Percentiles rank a stretch among this genome's conserved stretches.
phyloP scores from a whole-genome alignment of 2,888 invertebrate genomes.

The Ptilodon capucinus region DNA sequence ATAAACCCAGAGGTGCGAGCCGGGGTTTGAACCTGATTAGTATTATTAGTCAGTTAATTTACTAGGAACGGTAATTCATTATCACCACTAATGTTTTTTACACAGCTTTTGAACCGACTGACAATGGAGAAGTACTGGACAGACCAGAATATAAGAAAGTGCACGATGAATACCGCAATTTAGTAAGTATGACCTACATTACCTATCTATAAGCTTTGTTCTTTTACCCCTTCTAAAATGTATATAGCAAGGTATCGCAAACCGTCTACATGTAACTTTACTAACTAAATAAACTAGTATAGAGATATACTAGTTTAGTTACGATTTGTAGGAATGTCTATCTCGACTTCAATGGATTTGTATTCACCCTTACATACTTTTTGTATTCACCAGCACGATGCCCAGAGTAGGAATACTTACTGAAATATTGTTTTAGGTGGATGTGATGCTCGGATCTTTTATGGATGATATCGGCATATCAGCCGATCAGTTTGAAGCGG shows the following conservation, averaged over 20 bases:
- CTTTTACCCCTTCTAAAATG: background rate
- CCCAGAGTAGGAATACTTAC: too few species aligned
- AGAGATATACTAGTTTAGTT: too few species aligned
- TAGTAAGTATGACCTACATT: slow-evolving; percentile 81
- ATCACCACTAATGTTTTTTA: slow-evolving; percentile 16
- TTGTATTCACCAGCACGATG: too few species aligned
- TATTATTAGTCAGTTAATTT: too few species aligned
- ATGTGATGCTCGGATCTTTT: slow-evolving; percentile 93
- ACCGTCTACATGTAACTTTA: background rate
- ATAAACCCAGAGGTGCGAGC: too few species aligned
- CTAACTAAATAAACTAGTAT: too few species aligned
- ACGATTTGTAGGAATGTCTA: too few species aligned
- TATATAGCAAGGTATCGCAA: background rate
- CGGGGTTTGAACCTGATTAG: too few species aligned
- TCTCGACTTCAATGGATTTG: too few species aligned
- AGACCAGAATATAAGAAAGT: slow-evolving; percentile 89
- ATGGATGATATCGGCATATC: slow-evolving; percentile 96
- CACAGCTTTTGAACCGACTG: slow-evolving; percentile 92
- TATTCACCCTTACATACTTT: too few species aligned
- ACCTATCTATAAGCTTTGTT: background rate
- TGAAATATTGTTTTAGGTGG: slow-evolving; percentile 84
- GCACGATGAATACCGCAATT: slow-evolving; percentile 93
- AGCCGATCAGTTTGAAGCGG: slow-evolving; percentile 93
- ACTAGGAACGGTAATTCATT: too few species aligned
- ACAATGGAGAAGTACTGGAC: slow-evolving; percentile 84